Base-by-base conservation (phyloP, 2,797 vertebrate genomes). In the Passerculus sandwichensis region DNA sequence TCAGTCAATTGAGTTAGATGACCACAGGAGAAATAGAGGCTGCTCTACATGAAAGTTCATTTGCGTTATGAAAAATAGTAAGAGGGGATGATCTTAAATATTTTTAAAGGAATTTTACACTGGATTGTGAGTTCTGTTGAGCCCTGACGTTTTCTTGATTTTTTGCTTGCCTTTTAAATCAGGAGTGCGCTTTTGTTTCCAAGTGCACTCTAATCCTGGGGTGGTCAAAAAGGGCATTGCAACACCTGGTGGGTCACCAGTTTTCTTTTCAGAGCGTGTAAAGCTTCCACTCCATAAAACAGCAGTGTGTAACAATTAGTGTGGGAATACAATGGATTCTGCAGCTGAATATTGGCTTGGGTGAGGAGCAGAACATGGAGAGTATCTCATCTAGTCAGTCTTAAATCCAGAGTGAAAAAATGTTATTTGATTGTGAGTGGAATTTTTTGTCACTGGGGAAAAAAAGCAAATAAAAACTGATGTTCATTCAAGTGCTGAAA, bases 1-100 rank as follows among this genome's bases (percentile, higher is more conserved):
- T 95, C 69, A 11, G 62, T 78, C 65, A 91, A 91, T 80, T 89
- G 75, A 95, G 85, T 95, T 85, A 81, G 91, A 94, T 93, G 91
- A 96, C 80, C 87, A 60, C 88, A 60, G 92, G 93, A 96, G 74
- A 93, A 93, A 67, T 3, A 84, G 50, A 88, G 44, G 29, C 29
- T 91, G 36, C 32, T 94, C 25, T 76, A 53, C 50, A 51, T 36
- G 53, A 42, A 65, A 96, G 9, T 84, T 96, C 51, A 85, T 94
- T 93, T 95, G 84, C 21, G 15, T 80, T 76, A 57, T 61, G n/a
- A 23, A 50, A 92, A 86, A 85, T 23, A 85, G 40, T 76, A 56
- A 90, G 87, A 53, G 78, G 60, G 44, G 23, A 71, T 54, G 11
- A 65, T 94, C 32, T 57, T 85, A 79, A 78, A 29, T 86, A 70